Evolutionary conservation across 2,888 invertebrate species (phyloP).

Genomic region (Patella caerulea): DNA sequence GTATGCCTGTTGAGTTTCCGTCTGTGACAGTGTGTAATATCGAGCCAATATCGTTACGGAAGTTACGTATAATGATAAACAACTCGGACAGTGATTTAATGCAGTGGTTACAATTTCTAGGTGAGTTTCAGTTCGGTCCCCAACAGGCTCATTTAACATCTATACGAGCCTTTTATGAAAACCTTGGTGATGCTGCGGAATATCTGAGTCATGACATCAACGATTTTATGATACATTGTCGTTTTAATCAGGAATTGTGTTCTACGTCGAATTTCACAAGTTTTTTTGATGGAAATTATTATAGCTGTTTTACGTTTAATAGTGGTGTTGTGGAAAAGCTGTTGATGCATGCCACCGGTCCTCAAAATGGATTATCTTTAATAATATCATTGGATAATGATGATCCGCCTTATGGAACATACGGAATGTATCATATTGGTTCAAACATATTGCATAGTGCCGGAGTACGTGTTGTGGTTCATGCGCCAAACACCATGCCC

Average conservation of each 20-base stretch:
- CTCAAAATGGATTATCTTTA: conserved; percentile 64
- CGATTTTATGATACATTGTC: conserved; percentile 61
- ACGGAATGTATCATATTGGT: conserved; percentile 59
- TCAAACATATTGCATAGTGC: conserved; percentile 65
- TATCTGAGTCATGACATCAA: conserved; percentile 56
- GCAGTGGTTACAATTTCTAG: conserved; percentile 50
- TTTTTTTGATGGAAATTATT: conserved; percentile 63
- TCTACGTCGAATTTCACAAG: conserved; percentile 53
- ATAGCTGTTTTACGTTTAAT: conserved; percentile 68
- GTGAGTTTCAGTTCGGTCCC: conserved; percentile 42
- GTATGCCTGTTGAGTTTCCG: conserved; percentile 65
- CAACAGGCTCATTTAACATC: conserved; percentile 47
- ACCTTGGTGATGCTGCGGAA: conserved; percentile 56
- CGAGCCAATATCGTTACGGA: conserved; percentile 60
- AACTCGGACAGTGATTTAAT: conserved; percentile 37
- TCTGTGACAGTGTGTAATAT: conserved; percentile 66
- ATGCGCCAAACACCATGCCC: conserved; percentile 66
- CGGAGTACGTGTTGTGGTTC: conserved; percentile 64
- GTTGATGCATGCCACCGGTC: conserved; percentile 63
- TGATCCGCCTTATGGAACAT: conserved; percentile 56
- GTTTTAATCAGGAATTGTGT: conserved; percentile 58
- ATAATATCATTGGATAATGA: conserved; percentile 66
- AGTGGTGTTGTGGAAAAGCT: conserved; percentile 52
- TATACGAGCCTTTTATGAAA: conserved; percentile 63
- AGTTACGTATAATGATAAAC: conserved; percentile 45